Conservation (phyloP, 2,797 vertebrate genomes). For the Helostoma temminkii region DNA sequence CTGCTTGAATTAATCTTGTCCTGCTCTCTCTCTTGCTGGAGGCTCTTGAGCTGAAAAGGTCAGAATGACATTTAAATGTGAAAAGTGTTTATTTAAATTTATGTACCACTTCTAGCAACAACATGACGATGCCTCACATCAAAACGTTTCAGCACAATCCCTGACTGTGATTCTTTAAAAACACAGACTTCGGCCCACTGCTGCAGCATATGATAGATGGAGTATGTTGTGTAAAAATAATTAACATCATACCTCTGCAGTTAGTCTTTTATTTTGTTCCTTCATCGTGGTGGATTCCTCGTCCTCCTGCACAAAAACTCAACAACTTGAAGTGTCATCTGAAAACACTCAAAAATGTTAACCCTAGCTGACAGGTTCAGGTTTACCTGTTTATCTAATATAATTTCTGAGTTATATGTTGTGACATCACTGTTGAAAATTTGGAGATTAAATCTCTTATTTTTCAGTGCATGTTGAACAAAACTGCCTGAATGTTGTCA, state of each 20-base stretch:
- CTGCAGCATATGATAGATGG: neutral
- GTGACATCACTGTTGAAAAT: no score
- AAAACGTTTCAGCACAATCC: neutral
- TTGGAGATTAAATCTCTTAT: no score
- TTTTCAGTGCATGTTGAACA: neutral
- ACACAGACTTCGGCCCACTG: neutral
- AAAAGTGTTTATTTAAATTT: neutral
- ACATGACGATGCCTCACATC: neutral
- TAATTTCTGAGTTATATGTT: neutral
- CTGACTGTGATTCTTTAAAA: neutral
- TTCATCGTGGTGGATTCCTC: conserved; percentile 39
- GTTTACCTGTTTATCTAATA: neutral
- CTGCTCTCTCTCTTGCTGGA: conserved; percentile 46
- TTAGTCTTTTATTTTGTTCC: conserved; percentile 59
- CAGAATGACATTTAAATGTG: neutral
- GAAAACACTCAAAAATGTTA: neutral
- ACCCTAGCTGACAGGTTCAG: no score
- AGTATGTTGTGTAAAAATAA: neutral
- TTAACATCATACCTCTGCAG: conserved; percentile 45
- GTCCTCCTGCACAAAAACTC: conserved; percentile 56
- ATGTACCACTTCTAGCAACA: neutral
- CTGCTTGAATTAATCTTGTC: conserved; percentile 46
- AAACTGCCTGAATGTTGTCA: neutral
- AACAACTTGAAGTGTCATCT: neutral
- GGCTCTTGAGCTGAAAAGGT: conserved; percentile 52